Percentiles rank a stretch among this genome's conserved stretches.
These are phyloP conservation scores for Spinus pinus DNA, from an alignment of 2,797 vertebrate species.

Conservation along the genomic window DNA sequence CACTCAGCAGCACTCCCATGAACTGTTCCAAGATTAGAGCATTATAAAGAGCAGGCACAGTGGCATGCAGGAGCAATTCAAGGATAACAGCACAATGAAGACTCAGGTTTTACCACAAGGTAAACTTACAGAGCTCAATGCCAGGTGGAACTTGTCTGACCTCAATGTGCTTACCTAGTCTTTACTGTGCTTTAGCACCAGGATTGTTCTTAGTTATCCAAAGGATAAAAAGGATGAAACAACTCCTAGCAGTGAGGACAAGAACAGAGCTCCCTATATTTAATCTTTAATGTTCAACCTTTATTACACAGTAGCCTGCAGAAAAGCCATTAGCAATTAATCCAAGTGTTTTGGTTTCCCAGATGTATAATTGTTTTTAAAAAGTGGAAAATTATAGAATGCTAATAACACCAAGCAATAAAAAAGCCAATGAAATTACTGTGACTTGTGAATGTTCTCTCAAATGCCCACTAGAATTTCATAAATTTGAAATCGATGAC, in stretches of 20 bases:
- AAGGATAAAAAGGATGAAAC: background rate
- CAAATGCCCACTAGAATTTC: background rate
- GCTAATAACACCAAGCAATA: background rate
- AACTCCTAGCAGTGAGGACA: background rate
- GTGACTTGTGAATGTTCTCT: background rate
- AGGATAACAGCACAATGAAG: background rate
- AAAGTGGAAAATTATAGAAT: background rate
- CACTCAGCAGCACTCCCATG: constrained; percentile 27
- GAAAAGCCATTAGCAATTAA: background rate
- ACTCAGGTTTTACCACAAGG: background rate
- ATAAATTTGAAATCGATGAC: background rate
- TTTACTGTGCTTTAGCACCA: background rate
- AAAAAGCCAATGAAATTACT: background rate
- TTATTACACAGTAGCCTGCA: background rate
- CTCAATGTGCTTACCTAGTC: background rate
- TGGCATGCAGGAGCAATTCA: background rate
- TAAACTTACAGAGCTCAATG: background rate
- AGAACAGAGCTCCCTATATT: background rate
- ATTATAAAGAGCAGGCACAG: background rate
- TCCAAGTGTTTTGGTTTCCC: background rate
- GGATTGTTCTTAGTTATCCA: background rate
- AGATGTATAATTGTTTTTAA: background rate
- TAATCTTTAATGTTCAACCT: background rate
- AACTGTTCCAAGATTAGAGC: background rate
- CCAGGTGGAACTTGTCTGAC: background rate